Conservation (phyloP, 2,888 invertebrate genomes). For the Drosophila flavopinicola region DNA sequence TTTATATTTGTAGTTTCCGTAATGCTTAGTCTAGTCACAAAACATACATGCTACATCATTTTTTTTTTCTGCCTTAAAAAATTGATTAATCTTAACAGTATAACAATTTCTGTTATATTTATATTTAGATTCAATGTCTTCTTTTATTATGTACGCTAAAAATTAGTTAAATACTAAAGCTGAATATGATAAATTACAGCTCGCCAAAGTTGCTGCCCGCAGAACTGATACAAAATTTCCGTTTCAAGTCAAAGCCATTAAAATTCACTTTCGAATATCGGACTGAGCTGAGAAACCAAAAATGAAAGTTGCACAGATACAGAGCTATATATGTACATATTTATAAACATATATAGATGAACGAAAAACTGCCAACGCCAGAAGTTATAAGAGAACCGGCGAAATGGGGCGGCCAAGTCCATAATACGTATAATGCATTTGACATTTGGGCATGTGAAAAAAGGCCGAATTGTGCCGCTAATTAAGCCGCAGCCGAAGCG, state of each 20-base stretch:
- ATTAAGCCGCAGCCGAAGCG: slow-evolving; percentile 34
- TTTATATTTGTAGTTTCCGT: too few species aligned
- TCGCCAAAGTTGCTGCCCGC: slow-evolving; percentile 9
- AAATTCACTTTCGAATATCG: slow-evolving; percentile 65
- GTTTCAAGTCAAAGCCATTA: slow-evolving; percentile 36
- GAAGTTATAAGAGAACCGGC: slow-evolving; percentile 40
- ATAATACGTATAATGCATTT: slow-evolving; percentile 19
- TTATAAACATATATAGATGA: not conserved
- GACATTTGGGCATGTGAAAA: slow-evolving; percentile 47
- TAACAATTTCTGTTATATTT: too few species aligned
- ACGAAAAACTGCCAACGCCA: not conserved
- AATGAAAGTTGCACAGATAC: slow-evolving; percentile 59
- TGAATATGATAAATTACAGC: slow-evolving; percentile 6
- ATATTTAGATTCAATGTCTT: too few species aligned
- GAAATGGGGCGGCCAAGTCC: slow-evolving; percentile 14
- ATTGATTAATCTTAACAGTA: too few species aligned
- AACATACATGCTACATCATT: too few species aligned
- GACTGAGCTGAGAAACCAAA: slow-evolving; percentile 39
- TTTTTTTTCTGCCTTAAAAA: too few species aligned
- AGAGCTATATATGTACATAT: slow-evolving; percentile 16
- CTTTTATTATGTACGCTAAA: too few species aligned
- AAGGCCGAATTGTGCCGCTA: slow-evolving; percentile 18
- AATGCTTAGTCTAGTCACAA: too few species aligned
- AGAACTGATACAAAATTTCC: slow-evolving; percentile 21
- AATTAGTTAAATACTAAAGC: too few species aligned